These are phyloP conservation scores for Cuculus canorus DNA, from an alignment of 2,797 vertebrate genomes.

Conservation along the genomic window DNA sequence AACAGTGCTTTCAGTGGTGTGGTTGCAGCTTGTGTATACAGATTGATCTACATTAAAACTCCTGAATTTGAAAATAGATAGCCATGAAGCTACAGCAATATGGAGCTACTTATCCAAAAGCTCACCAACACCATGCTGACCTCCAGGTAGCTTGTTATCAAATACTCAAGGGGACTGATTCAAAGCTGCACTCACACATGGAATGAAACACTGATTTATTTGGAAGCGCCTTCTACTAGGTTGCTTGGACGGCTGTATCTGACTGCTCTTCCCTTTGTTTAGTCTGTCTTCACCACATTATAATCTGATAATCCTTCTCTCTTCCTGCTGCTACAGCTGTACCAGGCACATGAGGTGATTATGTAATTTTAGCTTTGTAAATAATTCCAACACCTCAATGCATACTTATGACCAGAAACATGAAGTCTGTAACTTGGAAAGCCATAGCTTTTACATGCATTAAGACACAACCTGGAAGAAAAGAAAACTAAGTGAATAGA, in stretches of 20 bases:
- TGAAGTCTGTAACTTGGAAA: neutral
- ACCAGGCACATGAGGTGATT: neutral
- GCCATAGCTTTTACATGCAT: neutral
- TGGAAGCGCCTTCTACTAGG: neutral
- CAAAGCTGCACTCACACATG: neutral
- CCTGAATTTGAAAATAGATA: neutral
- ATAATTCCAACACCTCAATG: fast-evolving
- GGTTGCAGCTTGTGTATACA: neutral
- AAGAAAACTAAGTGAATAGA: neutral
- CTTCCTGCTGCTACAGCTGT: neutral
- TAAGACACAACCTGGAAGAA: neutral
- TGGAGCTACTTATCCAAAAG: neutral
- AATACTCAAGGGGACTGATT: neutral
- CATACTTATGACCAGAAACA: fast-evolving
- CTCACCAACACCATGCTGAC: neutral
- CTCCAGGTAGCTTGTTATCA: neutral
- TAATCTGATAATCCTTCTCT: neutral
- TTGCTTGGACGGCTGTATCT: neutral
- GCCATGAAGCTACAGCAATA: neutral
- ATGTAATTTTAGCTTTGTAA: neutral
- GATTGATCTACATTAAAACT: neutral
- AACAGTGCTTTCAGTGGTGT: fast-evolving
- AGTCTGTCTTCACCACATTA: neutral
- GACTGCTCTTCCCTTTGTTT: neutral
- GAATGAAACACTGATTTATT: neutral